Percentiles rank a stretch among this genome's conserved stretches.
Evolutionary conservation across 2,888 invertebrate species (phyloP).

Genomic region (Conus canariensis): DNA sequence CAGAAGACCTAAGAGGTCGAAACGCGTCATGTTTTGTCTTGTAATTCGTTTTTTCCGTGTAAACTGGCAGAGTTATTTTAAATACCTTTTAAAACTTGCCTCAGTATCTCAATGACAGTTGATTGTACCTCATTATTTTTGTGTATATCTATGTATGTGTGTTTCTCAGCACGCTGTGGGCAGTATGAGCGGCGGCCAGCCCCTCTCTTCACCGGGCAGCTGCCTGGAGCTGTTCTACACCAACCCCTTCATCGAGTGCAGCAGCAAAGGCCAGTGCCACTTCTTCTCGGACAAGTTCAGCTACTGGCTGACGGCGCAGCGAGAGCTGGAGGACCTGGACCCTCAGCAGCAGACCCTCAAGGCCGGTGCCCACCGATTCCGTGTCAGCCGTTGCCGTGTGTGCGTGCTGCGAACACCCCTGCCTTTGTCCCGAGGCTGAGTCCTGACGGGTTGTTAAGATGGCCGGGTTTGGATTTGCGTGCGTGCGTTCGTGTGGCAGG

Average conservation of each 20-base stretch:
- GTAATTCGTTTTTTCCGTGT: too few relatives aligned
- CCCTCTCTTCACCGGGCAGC: constrained; percentile 61
- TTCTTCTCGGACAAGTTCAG: constrained; percentile 91
- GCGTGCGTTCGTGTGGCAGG: background rate
- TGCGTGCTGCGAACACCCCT: constrained; percentile 43
- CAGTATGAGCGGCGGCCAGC: constrained; percentile 62
- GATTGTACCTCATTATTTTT: too few relatives aligned
- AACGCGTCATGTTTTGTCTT: too few relatives aligned
- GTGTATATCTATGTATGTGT: constrained; percentile 15
- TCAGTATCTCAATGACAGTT: too few relatives aligned
- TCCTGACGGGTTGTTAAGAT: background rate
- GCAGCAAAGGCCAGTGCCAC: constrained; percentile 66
- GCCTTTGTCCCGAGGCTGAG: background rate
- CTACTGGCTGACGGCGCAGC: constrained; percentile 96
- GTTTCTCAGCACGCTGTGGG: constrained; percentile 59
- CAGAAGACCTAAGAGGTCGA: too few relatives aligned
- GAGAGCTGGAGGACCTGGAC: constrained; percentile 29
- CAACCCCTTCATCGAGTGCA: constrained; percentile 78
- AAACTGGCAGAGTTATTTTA: too few relatives aligned
- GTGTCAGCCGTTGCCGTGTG: constrained; percentile 54
- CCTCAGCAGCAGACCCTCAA: constrained; percentile 50
- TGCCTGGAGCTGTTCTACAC: constrained; percentile 72
- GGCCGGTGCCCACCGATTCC: constrained; percentile 39
- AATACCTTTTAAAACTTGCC: too few relatives aligned
- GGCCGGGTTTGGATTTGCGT: background rate